Evolutionary conservation across 1,140 invertebrate species (phyloP).

Genomic region (Cydia fagiglandana): DNA sequence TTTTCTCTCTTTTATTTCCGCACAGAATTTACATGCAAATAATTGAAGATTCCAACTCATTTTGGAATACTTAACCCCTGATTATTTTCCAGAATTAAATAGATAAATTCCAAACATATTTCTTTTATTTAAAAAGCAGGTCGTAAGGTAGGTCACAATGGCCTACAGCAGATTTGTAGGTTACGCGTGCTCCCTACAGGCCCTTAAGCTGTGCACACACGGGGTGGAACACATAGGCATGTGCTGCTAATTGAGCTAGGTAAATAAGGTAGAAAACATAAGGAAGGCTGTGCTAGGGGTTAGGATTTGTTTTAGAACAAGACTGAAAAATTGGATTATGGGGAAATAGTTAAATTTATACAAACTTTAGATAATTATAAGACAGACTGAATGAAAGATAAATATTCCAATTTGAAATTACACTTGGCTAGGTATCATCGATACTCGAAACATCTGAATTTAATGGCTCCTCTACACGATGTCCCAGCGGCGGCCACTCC

Average conservation of each 20-base stretch:
- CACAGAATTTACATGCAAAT: too few relatives aligned
- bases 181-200: constrained; percentile 58
- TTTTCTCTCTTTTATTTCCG: too few relatives aligned
- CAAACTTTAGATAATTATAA: background rate
- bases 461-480: too few relatives aligned
- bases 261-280: constrained; percentile 25
- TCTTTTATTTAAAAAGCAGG: constrained; percentile 12
- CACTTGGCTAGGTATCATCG: background rate
- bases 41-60: too few relatives aligned
- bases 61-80: background rate
- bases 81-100: background rate
- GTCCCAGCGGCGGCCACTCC: too few relatives aligned
- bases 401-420: background rate
- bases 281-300: background rate
- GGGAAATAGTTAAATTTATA: background rate
- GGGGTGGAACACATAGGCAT: constrained; percentile 41
- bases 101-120: background rate
- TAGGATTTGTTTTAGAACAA: background rate
- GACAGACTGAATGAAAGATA: background rate
- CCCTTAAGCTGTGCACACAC: constrained; percentile 55
- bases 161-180: constrained; percentile 61
- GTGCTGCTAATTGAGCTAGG: constrained; percentile 29
- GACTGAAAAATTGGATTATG: background rate
- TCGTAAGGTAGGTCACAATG: constrained; percentile 8
- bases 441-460: too few relatives aligned